These are phyloP conservation scores for Platygyra sinensis DNA, from an alignment of 64 coral and sea anemone species.

Conservation along the genomic window DNA sequence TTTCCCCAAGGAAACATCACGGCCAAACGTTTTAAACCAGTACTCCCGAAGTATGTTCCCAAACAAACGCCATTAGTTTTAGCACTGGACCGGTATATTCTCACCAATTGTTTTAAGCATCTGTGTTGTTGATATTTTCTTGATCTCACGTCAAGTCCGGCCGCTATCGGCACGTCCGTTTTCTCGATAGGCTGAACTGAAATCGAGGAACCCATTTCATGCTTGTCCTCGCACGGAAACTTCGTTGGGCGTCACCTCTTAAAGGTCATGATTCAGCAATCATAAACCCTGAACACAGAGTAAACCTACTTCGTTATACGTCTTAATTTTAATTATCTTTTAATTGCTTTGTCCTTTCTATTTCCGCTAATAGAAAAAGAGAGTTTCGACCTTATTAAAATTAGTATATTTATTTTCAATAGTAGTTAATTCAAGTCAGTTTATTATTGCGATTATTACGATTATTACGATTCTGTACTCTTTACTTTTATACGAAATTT, in stretches of 20 bases:
- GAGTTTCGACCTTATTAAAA: no score
- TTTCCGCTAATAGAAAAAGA: no score
- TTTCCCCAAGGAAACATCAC: background rate
- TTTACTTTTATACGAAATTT: no score
- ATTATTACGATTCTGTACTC: no score
- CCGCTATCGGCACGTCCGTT: background rate
- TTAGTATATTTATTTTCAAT: no score
- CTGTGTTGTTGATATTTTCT: background rate
- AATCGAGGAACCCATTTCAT: no score
- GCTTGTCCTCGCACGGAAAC: background rate
- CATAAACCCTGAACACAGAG: no score
- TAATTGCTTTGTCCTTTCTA: no score
- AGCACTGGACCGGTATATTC: slow-evolving; percentile 12
- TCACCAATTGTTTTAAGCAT: background rate
- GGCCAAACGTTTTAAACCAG: background rate
- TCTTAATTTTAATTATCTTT: no score
- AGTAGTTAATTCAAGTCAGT: no score
- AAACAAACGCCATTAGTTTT: background rate
- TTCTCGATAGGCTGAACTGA: background rate
- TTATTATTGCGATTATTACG: no score
- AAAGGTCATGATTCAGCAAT: background rate
- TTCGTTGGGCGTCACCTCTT: background rate
- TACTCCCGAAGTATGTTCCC: slow-evolving; percentile 9
- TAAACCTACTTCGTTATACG: no score
- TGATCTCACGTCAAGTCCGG: background rate